phyloP scores from a whole-genome alignment of 1,140 invertebrate species.

The Trichomalopsis sarcophagae region DNA sequence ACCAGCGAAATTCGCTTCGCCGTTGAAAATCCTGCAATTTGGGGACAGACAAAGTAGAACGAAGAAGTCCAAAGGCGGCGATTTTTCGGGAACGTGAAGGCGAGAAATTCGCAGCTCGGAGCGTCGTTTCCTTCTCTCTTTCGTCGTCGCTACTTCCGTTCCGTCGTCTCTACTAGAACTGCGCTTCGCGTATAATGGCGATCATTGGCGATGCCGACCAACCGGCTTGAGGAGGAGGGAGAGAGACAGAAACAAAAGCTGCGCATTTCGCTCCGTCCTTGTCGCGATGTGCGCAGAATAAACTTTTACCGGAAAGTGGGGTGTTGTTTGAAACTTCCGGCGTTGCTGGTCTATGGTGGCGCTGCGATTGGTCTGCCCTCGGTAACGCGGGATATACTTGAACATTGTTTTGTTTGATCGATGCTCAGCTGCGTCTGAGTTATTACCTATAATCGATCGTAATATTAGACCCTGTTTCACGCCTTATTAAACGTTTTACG shows the following conservation, averaged over 20 bases:
- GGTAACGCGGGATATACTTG: neutral
- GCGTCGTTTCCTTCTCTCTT: slow-evolving; percentile 41
- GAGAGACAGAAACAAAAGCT: neutral
- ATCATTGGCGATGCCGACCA: too few species aligned
- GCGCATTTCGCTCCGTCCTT: neutral
- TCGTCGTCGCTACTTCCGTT: neutral
- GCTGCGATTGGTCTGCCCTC: neutral
- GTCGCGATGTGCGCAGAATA: slow-evolving; percentile 2
- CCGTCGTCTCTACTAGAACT: slow-evolving; percentile 12
- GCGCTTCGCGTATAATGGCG: slow-evolving; percentile 21
- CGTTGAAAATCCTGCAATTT: neutral
- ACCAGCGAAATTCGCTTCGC: neutral
- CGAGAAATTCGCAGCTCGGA: neutral
- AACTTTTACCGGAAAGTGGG: too few species aligned
- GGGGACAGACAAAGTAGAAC: too few species aligned
- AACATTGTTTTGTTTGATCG: slow-evolving; percentile 23
- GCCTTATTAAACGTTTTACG: too few species aligned
- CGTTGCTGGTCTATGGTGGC: slow-evolving; percentile 53
- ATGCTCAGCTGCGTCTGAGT: neutral
- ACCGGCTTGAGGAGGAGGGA: neutral
- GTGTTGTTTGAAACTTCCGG: slow-evolving; percentile 56
- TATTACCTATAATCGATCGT: too few species aligned
- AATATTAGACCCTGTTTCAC: too few species aligned
- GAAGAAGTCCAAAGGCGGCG: neutral
- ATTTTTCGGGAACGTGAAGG: neutral